Conservation (phyloP, 2,888 invertebrate species). For the Acanthoscelides obtectus region DNA sequence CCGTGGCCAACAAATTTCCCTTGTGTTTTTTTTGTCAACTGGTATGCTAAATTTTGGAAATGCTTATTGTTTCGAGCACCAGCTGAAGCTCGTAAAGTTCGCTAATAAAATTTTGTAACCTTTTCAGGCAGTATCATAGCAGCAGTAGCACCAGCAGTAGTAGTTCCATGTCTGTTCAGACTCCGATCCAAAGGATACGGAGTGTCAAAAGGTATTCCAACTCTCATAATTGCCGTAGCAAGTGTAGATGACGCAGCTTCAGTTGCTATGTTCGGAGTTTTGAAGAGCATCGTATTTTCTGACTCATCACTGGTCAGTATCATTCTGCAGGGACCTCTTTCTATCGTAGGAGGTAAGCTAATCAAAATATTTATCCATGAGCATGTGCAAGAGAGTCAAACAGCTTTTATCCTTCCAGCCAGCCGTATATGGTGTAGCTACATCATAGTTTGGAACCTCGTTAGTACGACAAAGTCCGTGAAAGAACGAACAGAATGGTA, state of each 20-base stretch:
- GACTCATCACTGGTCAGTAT: constrained; percentile 64
- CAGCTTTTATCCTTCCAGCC: no score
- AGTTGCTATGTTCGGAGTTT: constrained; percentile 88
- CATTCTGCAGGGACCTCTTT: constrained; percentile 71
- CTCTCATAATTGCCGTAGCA: constrained; percentile 89
- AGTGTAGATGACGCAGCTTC: constrained; percentile 94
- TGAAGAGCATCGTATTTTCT: constrained; percentile 83
- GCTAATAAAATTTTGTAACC: no score
- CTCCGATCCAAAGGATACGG: constrained; percentile 85
- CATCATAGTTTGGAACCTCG: no score
- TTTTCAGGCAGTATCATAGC: constrained; percentile 70
- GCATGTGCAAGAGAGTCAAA: no score
- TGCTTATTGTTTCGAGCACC: no score
- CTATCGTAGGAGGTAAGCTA: constrained; percentile 60
- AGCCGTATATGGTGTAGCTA: no score
- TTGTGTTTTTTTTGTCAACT: no score
- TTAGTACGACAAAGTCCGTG: no score
- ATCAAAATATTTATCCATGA: neutral
- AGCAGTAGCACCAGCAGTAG: constrained; percentile 96
- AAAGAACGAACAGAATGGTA: no score
- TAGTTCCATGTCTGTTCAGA: constrained; percentile 87
- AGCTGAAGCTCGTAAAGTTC: no score
- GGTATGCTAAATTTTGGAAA: no score
- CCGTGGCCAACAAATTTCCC: no score
- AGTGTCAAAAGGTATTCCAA: constrained; percentile 91